Percentiles rank a stretch among this genome's conserved stretches.
Conservation (phyloP, 2,113 vertebrate species). For the Galemys pyrenaicus region DNA sequence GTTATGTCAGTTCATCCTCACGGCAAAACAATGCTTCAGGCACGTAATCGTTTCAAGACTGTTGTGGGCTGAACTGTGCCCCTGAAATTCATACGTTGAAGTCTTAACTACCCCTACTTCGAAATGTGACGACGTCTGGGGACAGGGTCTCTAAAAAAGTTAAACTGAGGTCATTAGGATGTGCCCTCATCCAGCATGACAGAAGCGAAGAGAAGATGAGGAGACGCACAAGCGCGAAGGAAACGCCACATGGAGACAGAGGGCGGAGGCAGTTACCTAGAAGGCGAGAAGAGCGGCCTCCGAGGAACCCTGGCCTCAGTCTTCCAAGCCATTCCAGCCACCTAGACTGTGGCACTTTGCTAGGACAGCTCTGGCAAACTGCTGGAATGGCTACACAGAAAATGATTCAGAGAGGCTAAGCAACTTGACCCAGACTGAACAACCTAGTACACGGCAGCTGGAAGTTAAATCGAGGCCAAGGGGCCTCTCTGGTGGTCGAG, state of each 20-base stretch:
- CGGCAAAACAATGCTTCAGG: neutral
- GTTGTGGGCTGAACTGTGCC: accelerated
- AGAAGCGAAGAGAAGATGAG: neutral
- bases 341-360: neutral
- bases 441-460: neutral
- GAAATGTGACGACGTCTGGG: neutral
- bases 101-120: neutral
- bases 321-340: neutral
- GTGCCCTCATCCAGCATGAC: neutral
- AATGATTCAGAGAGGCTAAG: neutral
- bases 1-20: neutral
- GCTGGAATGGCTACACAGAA: neutral
- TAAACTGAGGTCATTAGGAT: neutral
- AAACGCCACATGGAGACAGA: no score
- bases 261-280: neutral
- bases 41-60: neutral
- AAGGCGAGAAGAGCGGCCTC: neutral
- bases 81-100: neutral
- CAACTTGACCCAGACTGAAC: neutral
- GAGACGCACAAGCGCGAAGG: neutral
- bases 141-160: neutral
- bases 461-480: neutral
- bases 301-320: neutral
- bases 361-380: neutral
- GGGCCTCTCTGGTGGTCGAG: no score